Conservation (phyloP, 1,140 invertebrate species). For the Adoxophyes honmai region DNA sequence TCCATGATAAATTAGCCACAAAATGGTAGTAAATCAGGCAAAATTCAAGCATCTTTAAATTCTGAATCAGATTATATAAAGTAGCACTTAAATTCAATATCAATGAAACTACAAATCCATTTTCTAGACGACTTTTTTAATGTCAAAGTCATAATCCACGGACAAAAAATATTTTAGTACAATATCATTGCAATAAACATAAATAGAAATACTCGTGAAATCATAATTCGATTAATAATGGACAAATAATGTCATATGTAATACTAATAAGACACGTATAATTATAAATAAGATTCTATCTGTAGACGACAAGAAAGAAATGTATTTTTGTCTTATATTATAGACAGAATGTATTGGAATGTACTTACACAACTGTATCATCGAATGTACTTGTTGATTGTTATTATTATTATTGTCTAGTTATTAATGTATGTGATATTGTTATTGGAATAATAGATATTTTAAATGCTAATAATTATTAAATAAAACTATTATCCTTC, state of each 20-base stretch:
- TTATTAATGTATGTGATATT: conserved; percentile 72
- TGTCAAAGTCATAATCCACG: conserved; percentile 64
- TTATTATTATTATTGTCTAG: conserved; percentile 65
- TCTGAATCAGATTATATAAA: too few relatives aligned
- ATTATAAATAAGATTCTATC: background rate
- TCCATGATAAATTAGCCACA: too few relatives aligned
- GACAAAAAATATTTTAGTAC: conserved; percentile 56
- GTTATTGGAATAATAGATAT: conserved; percentile 71
- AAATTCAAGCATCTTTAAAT: too few relatives aligned
- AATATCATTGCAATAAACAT: conserved; percentile 28
- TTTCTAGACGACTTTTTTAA: too few relatives aligned
- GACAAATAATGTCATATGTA: background rate
- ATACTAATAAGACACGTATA: conserved; percentile 8
- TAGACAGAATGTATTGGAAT: conserved; percentile 3
- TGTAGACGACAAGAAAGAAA: background rate
- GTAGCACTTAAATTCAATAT: too few relatives aligned
- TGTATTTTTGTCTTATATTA: conserved; percentile 12
- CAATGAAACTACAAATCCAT: too few relatives aligned
- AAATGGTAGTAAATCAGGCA: too few relatives aligned
- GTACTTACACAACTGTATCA: conserved; percentile 56
- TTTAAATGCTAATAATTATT: conserved; percentile 64
- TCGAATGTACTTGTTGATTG: conserved; percentile 72
- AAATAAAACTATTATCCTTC: conserved; percentile 57
- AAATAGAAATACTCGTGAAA: too few relatives aligned
- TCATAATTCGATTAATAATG: too few relatives aligned